Evolutionary conservation across 2,888 invertebrate genomes (phyloP).

Genomic region (Serripes groenlandicus): DNA sequence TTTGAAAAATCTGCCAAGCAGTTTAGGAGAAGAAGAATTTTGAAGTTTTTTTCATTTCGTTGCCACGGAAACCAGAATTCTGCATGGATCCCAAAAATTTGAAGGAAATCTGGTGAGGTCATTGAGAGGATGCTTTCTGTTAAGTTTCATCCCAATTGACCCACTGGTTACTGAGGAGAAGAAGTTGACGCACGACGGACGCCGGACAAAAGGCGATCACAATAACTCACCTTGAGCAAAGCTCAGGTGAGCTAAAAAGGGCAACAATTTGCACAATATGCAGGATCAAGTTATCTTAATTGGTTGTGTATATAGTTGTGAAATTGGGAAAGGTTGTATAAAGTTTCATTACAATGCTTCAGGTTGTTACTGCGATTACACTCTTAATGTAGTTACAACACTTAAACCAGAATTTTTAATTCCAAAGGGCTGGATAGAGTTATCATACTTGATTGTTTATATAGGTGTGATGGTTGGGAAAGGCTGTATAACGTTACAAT

Average conservation of each 20-base stretch:
- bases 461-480: too few species aligned
- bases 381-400: too few species aligned
- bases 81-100: neutral
- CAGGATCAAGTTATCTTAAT: too few species aligned
- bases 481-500: too few species aligned
- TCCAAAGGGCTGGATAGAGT: too few species aligned
- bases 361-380: too few species aligned
- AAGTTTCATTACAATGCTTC: too few species aligned
- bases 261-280: too few species aligned
- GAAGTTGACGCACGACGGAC: neutral
- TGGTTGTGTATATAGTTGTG: too few species aligned
- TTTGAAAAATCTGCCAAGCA: neutral
- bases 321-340: too few species aligned
- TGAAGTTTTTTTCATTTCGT: neutral
- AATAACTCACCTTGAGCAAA: neutral
- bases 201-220: neutral
- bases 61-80: neutral
- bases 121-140: neutral
- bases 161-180: neutral
- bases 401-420: too few species aligned
- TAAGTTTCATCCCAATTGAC: neutral
- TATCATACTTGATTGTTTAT: too few species aligned
- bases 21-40: slow-evolving; percentile 1
- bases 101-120: neutral
- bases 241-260: neutral